These are phyloP conservation scores for Camelus dromedarius DNA, from an alignment of 2,113 vertebrate genomes.

Conservation along the genomic window DNA sequence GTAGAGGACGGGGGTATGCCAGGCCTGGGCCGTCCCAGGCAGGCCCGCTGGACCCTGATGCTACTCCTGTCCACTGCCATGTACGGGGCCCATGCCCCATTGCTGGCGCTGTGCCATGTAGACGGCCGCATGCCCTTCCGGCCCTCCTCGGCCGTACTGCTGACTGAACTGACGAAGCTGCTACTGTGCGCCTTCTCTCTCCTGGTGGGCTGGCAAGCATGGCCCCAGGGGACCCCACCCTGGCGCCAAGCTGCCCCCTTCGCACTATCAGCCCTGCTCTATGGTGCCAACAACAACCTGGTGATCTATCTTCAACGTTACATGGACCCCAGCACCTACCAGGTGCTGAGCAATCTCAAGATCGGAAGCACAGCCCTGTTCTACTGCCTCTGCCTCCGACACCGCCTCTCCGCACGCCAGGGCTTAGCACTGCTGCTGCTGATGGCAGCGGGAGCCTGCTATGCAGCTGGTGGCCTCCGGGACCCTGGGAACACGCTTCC, in stretches of 20 bases:
- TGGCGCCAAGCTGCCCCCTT: conserved; percentile 88
- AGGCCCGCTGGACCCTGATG: conserved; percentile 89
- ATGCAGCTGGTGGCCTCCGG: conserved; percentile 91
- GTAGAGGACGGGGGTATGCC: conserved; percentile 73
- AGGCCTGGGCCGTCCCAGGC: conserved; percentile 62
- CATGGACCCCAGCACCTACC: conserved; percentile 98
- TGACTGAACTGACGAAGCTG: conserved; percentile 93
- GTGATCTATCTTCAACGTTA: conserved; percentile 95
- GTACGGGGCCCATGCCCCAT: conserved; percentile 95
- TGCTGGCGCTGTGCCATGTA: conserved; percentile 92
- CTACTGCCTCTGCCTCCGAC: conserved; percentile 92
- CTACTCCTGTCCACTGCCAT: conserved; percentile 91
- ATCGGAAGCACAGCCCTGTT: conserved; percentile 93
- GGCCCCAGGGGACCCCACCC: conserved; percentile 67
- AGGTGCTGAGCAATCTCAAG: conserved; percentile 96
- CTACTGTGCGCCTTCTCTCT: conserved; percentile 87
- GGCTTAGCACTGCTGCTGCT: conserved; percentile 92
- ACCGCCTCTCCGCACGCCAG: conserved; percentile 86
- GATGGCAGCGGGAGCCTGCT: conserved; percentile 89
- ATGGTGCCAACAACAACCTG: conserved; percentile 96
- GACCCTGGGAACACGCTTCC: conserved; percentile 66
- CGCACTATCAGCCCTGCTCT: conserved; percentile 93
- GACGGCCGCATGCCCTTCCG: conserved; percentile 92
- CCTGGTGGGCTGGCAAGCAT: conserved; percentile 79
- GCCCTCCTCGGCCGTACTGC: conserved; percentile 91